Evolutionary conservation across 1,140 invertebrate genomes (phyloP), one percentile per base, ranked within the genome.

Genomic region (Euura saliciscinereae): DNA sequence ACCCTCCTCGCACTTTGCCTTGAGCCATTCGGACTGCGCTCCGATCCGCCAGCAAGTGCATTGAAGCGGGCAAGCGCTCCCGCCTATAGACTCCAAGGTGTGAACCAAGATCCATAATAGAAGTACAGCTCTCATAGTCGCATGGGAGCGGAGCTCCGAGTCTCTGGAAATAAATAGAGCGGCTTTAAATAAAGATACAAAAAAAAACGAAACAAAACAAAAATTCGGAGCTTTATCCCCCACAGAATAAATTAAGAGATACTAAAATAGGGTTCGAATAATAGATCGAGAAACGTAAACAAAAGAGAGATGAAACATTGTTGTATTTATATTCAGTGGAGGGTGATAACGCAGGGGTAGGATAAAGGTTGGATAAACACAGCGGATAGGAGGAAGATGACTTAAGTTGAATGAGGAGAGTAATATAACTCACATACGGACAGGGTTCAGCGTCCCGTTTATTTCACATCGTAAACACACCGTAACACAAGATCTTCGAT

Each of bases 31-130:
- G 11, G 82, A 82, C 76, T 88, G 86, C 44, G 80, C 80, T 45
- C 85, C 84, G n/a, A 82, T 79, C 13, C 75, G 74, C 74, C 79
- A 86, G 72, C 86, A 88, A 13, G 66, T 79, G 64, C 86, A 88
- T 66, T 79, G 77, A 8, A 75, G 74, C 13, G 82, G 84, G 78
- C 86, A 88, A 28, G 75, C 73, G 59, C 82, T 78, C 74, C 72
- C 75, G 42, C 71, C 74, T 78, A 78, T 72, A 69, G 72, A 67
- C 70, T 65, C 75, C 44, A 70, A 71, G 82, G 68, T 46, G 8
- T 83, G 82, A 69, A 82, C 68, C 68, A 86, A 77, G 75, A 76
- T 67, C 74, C 82, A 75, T 13, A 85, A 73, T 67, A 83, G 66
- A 74, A 82, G 44, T 68, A 78, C 71, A 73, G 70, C 74, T 76